These are phyloP conservation scores for Ernsta delagoae DNA, from an alignment of 2,888 invertebrate species.

Conservation along the genomic window DNA sequence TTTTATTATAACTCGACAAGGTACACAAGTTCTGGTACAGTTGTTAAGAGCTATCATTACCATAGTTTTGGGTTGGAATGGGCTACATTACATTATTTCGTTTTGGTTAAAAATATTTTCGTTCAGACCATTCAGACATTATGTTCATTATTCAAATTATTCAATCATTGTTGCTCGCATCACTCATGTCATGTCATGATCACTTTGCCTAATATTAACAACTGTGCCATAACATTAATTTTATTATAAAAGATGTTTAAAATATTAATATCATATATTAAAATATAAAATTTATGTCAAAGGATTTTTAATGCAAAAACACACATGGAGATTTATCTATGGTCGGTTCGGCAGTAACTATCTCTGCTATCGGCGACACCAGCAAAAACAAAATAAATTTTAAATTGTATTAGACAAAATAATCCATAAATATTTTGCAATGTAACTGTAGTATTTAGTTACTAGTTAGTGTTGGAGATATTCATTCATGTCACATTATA, in stretches of 20 bases:
- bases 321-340: conserved; percentile 27
- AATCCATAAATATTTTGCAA: conserved; percentile 37
- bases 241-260: neutral
- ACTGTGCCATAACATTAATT: neutral
- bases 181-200: too few relatives aligned
- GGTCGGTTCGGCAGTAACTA: conserved; percentile 26
- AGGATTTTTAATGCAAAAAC: neutral
- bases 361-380: conserved; percentile 29
- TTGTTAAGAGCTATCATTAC: too few relatives aligned
- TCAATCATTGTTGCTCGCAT: too few relatives aligned
- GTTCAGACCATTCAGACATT: too few relatives aligned
- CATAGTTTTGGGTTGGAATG: too few relatives aligned
- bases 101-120: too few relatives aligned
- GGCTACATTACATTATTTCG: too few relatives aligned
- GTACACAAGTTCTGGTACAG: too few relatives aligned
- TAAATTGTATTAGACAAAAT: conserved; percentile 36
- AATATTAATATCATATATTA: neutral
- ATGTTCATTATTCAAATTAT: too few relatives aligned
- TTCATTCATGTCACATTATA: conserved; percentile 7
- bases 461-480: conserved; percentile 27
- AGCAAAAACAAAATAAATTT: conserved; percentile 15
- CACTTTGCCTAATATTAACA: neutral
- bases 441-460: conserved; percentile 27
- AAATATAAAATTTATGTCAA: neutral
- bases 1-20: too few relatives aligned